Evolutionary conservation across 2,888 invertebrate species (phyloP), one percentile per base, ranked within the genome.

Genomic region (Agrilus mali): DNA sequence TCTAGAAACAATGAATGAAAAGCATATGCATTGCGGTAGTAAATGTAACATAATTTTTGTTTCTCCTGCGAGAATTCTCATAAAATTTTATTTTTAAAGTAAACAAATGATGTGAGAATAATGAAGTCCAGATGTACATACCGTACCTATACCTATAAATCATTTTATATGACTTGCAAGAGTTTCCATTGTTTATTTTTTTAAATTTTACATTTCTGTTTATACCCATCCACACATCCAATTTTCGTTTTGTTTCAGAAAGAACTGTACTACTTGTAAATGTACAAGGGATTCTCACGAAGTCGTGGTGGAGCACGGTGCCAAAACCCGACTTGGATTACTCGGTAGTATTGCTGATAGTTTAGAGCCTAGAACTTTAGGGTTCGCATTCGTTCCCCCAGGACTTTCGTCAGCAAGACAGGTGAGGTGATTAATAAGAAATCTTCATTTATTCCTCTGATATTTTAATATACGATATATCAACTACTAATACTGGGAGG

Each of bases 211-310:
- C 10, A 10, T 27, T 27, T 27, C 27, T 27, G 27, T 27, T 27
- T 27, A 27, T 27, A 27, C 10, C 27, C 27, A 10, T 27, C 27
- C 27, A 10, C 2, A 10, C 27, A 27, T 27, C 2, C 27, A 27
- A 27, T 10, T 37, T 47, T 52, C 43, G 49, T 40, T 58, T 63
- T 41, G 54, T 76, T 77, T 1, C 76, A 95, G 94, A 68, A 93
- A 93, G 70, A 88, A 88, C 42, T 96, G 94, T 70, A 83, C 81
- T 61, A 83, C 85, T 50, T 96, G 95, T 70, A 92, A 90, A 61
- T 95, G 94, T 68, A 81, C 88, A 27, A 76, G 92, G 40, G 86
- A 94, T 58, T 77, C 79, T 45, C 95, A 95, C 70, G 90, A 92
- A 58, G 81, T 94, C 50, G 50, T 61, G 10, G 59, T 61, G 8